Base-by-base conservation (phyloP, 2,797 vertebrate species). In the Orestias chungarensis region DNA sequence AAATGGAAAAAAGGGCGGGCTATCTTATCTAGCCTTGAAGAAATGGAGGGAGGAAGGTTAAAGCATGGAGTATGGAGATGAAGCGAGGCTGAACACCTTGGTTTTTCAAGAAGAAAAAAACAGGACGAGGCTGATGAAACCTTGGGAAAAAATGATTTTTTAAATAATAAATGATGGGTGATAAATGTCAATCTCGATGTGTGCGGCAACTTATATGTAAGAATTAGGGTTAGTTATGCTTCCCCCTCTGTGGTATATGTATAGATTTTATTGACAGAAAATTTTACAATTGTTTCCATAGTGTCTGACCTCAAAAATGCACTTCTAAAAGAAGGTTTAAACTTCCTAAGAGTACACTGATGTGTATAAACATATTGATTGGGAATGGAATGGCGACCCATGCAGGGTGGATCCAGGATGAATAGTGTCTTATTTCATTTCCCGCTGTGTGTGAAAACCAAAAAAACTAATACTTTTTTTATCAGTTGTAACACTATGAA, bases 31-130 rank as follows among this genome's bases (percentile, higher is more conserved):
- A 70, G 74, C 68, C 76, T 70, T 1, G 43, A 78, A 74, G 82
- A 84, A 75, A 84, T 18, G n/a, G 68, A 74, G 73, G 57, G 74
- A 69, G 44, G 64, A 78, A 64, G 74, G 84, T 80, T 15, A 40
- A 44, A 46, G 67, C 29, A 75, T 66, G 84, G 75, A 72, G 33
- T 46, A 64, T 9, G 59, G 20, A 31, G 55, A 66, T 20, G 43
- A 62, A 69, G 52, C 64, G 62, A 74, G 72, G 71, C 47, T 55
- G 68, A 40, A 70, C 70, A 68, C 71, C 76, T 80, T 55, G n/a
- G 64, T 11, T 54, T 49, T 68, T 85, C 72, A 38, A 69, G 68
- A 40, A 31, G 43, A 46, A 47, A 10, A 33, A 44, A 25, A 52
- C 17, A 50, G 14, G 66, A 67, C 55, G 62, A 8, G 38, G 35